Conservation (phyloP, 2,797 vertebrate genomes). For the Phaenicophaeus curvirostris region DNA sequence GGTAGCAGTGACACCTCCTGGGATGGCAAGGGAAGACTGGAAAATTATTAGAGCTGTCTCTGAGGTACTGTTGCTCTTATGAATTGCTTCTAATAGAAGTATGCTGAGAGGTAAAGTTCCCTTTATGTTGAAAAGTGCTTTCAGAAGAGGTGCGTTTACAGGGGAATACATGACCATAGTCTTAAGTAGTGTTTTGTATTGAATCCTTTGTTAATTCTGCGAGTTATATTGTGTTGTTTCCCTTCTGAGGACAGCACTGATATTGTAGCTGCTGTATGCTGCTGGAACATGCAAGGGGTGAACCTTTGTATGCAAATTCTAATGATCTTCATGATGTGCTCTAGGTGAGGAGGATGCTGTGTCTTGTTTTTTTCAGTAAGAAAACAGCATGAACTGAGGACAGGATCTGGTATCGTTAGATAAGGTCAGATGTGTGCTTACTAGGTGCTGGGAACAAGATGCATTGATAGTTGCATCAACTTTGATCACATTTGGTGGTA, state of each 20-base stretch:
- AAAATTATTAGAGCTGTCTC: constrained; percentile 92
- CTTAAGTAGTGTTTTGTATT: neutral
- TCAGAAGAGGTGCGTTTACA: neutral
- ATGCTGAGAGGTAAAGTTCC: neutral
- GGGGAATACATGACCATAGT: neutral
- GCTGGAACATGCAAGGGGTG: neutral
- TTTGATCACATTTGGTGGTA: neutral
- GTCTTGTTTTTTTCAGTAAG: neutral
- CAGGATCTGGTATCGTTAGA: neutral
- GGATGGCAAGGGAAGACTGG: constrained; percentile 96
- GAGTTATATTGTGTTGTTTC: neutral
- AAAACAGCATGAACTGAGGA: neutral
- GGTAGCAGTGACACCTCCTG: constrained; percentile 91
- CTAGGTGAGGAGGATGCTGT: neutral
- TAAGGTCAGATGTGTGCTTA: neutral
- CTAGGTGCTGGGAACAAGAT: neutral
- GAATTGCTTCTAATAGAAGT: neutral
- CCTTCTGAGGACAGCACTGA: neutral
- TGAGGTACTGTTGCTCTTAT: constrained; percentile 80
- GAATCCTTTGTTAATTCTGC: neutral
- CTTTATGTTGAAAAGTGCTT: neutral
- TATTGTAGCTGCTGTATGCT: neutral
- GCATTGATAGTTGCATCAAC: neutral
- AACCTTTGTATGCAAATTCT: neutral
- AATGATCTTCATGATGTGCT: neutral